Evolutionary conservation across 2,113 vertebrate genomes (phyloP).

Genomic region (Rhineura floridana): DNA sequence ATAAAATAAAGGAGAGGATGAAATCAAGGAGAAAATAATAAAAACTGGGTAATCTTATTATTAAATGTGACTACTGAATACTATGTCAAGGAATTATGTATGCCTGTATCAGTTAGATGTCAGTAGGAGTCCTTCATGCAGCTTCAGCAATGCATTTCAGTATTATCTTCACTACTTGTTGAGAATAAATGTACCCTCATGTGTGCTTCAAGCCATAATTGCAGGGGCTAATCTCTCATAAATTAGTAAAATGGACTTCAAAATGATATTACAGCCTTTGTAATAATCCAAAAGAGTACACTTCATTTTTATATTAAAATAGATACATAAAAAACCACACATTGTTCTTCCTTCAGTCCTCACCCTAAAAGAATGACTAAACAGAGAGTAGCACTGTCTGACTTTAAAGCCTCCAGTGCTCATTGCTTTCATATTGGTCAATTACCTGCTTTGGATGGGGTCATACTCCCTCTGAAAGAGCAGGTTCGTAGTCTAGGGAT

Average conservation of each 20-base stretch:
- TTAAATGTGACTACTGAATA: constrained; percentile 31
- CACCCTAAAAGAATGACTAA: constrained; percentile 1
- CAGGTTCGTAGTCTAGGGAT: too few relatives aligned
- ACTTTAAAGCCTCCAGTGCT: not conserved
- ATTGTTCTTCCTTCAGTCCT: not conserved
- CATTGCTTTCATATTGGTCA: constrained; percentile 4
- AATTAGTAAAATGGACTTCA: constrained; percentile 42
- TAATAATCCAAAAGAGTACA: not conserved
- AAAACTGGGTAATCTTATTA: constrained; percentile 21
- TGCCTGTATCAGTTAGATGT: not conserved
- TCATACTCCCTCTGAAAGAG: too few relatives aligned
- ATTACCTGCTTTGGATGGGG: too few relatives aligned
- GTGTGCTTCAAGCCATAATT: constrained; percentile 42
- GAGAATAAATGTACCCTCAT: constrained; percentile 29
- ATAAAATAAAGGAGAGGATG: constrained; percentile 41
- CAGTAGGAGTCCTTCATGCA: not conserved
- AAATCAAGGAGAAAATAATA: constrained; percentile 44
- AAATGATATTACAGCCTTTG: constrained; percentile 53
- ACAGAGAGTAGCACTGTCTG: not conserved
- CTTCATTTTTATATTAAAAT: not conserved
- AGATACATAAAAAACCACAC: not conserved
- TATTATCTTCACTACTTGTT: constrained; percentile 34
- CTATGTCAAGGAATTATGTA: constrained; percentile 25
- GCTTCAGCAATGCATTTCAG: constrained; percentile 38
- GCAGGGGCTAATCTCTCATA: constrained; percentile 25